These are phyloP conservation scores for Suncus etruscus DNA, from an alignment of 2,113 vertebrate genomes.

Conservation along the genomic window DNA sequence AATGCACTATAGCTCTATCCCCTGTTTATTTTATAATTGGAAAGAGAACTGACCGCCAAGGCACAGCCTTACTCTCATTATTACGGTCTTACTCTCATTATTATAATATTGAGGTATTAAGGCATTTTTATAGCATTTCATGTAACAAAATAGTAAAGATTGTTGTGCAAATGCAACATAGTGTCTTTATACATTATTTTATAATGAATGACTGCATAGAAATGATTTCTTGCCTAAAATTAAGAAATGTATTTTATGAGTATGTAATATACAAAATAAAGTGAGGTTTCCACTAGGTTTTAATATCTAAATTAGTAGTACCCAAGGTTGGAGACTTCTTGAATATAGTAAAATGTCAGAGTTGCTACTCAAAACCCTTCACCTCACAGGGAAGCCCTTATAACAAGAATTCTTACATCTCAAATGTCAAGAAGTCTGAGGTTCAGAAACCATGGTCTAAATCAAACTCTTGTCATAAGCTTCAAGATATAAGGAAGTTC, in stretches of 20 bases:
- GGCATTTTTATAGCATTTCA: too few relatives aligned
- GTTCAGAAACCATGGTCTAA: neutral
- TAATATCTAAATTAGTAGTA: neutral
- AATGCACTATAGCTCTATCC: too few relatives aligned
- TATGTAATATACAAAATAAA: neutral
- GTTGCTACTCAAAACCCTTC: too few relatives aligned
- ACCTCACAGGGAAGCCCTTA: neutral
- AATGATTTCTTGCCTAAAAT: conserved; percentile 2
- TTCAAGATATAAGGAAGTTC: neutral
- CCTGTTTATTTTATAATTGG: neutral
- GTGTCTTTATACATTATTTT: neutral
- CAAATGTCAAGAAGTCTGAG: neutral
- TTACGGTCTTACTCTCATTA: too few relatives aligned
- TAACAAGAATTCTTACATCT: neutral
- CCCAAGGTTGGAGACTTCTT: neutral
- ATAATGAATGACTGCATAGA: neutral
- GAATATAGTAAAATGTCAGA: neutral
- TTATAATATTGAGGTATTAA: too few relatives aligned
- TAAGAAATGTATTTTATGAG: neutral
- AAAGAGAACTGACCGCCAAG: neutral
- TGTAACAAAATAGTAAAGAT: neutral
- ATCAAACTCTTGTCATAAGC: neutral
- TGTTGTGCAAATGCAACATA: neutral
- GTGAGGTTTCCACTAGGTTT: neutral
- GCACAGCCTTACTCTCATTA: neutral